These are phyloP conservation scores for Manis crassicaudata DNA, from an alignment of 2,797 vertebrate species.

Conservation along the genomic window DNA sequence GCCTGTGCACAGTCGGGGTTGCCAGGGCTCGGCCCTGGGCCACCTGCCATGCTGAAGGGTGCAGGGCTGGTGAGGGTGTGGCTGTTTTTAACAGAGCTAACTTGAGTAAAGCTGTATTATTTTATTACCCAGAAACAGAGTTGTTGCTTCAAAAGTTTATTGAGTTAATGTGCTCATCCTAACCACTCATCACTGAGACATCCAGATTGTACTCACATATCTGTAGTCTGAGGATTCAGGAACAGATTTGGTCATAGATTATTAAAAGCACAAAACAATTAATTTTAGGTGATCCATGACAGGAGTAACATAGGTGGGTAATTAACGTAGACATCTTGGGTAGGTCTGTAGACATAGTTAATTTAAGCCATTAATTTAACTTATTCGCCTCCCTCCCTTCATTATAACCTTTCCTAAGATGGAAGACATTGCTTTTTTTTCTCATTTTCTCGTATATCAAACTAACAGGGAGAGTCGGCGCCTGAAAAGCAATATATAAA, in stretches of 20 bases:
- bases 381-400: background rate
- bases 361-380: background rate
- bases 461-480: background rate
- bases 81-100: background rate
- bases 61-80: background rate
- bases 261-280: background rate
- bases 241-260: background rate
- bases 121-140: background rate
- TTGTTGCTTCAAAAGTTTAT: background rate
- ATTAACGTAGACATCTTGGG: background rate
- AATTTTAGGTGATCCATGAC: background rate
- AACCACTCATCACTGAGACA: background rate
- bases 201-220: background rate
- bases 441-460: background rate
- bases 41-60: background rate
- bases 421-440: constrained; percentile 13
- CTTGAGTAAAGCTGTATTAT: background rate
- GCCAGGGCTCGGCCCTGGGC: background rate
- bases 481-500: background rate
- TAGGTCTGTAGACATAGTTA: background rate
- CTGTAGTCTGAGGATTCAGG: background rate
- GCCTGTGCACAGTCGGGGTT: background rate
- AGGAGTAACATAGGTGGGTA: background rate
- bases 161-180: background rate
- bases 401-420: constrained; percentile 25